These are phyloP conservation scores for Silurus glanis DNA, from an alignment of 2,113 vertebrate species.

Conservation along the genomic window DNA sequence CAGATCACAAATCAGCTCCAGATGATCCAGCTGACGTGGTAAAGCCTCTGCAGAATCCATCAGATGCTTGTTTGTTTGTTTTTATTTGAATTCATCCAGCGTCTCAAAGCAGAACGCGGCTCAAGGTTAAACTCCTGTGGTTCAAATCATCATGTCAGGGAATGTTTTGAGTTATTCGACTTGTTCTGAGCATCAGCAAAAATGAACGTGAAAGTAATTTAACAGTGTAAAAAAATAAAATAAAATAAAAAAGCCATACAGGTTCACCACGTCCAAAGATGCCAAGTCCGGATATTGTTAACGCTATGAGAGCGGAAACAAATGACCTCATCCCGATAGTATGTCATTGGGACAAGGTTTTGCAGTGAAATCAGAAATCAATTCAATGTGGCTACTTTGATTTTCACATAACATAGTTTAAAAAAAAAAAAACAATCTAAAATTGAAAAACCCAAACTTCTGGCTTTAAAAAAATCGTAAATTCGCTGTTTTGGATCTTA, in stretches of 20 bases:
- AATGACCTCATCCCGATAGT: neutral
- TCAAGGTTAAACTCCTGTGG: conserved; percentile 5
- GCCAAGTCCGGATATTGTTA: too few relatives aligned
- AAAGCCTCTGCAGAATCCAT: conserved; percentile 32
- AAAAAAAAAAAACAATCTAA: too few relatives aligned
- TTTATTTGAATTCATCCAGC: neutral
- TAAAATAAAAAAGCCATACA: too few relatives aligned
- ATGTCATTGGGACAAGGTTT: neutral
- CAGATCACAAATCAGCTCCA: conserved; percentile 48
- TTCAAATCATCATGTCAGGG: conserved; percentile 1
- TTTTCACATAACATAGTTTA: neutral
- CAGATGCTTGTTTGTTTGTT: conserved; percentile 18
- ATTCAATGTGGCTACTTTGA: neutral
- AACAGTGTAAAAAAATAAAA: too few relatives aligned
- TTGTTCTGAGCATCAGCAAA: neutral
- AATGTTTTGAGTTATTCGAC: neutral
- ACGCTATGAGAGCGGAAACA: neutral
- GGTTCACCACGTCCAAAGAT: neutral
- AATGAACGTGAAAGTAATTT: neutral
- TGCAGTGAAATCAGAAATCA: neutral
- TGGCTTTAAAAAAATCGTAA: too few relatives aligned
- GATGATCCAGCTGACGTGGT: conserved; percentile 55
- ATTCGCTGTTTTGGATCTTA: too few relatives aligned
- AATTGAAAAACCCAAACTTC: too few relatives aligned
- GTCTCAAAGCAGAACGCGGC: neutral